Evolutionary conservation across 1,140 invertebrate species (phyloP), one percentile per base, ranked within the genome.

Genomic region (Caerostris extrusa): DNA sequence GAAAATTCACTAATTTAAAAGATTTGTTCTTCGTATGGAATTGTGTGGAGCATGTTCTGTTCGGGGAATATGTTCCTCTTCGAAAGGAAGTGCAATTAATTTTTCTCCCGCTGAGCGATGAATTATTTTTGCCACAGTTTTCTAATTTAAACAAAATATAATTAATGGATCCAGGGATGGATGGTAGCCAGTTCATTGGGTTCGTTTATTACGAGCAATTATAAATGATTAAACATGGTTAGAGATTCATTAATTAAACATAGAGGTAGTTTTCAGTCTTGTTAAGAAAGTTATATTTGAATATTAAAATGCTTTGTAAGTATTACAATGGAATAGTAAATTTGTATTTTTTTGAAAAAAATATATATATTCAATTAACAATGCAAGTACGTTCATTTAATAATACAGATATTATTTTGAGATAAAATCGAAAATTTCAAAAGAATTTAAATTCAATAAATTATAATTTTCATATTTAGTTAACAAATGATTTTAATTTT

Each of bases 51-150:
- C 3, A 77, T 12, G 0, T 53, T 5, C 34, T 34, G 34, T 34
- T 34, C 34, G 34, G 2, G 19, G 50, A 53, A 77, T 50, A 14
- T 12, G 53, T 53, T 77, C 34, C 34, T 34, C 34, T 50, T 77
- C 34, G 71, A 77, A 77, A 77, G 34, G 71, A 50, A 77, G 53
- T 77, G 71, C 71, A 77, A 77, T 77, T 77, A 77, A 77, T 77
- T 53, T 77, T 77, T 77, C 71, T 5, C 71, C 7, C 7, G 8
- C 50, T 12, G 34, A 64, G 71, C 10, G 34, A 50, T 77, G 53
- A 77, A 77, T 77, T 77, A 77, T 77, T 77, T 77, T 77, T 77
- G 34, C 71, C 19, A 77, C 19, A 50, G 34, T 53, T 34, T 77
- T 77, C 71, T 77, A 77, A 77, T 77, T 12, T 50, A 50, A 77